Conservation (phyloP, 2,113 vertebrate genomes). For the Carettochelys insculpta region DNA sequence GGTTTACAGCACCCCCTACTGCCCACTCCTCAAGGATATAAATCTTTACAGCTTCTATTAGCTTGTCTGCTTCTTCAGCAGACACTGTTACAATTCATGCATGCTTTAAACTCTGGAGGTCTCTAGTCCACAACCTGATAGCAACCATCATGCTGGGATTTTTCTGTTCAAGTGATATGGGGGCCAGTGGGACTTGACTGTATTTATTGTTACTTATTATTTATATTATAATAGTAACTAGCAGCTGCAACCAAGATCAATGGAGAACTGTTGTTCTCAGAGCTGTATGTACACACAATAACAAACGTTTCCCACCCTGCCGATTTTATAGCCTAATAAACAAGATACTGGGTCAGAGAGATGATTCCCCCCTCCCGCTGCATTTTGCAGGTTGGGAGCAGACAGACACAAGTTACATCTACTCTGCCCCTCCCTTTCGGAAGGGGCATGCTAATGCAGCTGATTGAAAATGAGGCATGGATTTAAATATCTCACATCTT, state of each 20-base stretch:
- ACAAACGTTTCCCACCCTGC: background rate
- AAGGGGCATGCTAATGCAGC: too few relatives aligned
- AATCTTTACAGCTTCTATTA: background rate
- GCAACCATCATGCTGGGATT: background rate
- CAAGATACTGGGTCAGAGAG: too few relatives aligned
- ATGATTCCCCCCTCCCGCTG: background rate
- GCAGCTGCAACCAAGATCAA: too few relatives aligned
- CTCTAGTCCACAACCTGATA: background rate
- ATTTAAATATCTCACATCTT: too few relatives aligned
- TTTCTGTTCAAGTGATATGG: background rate
- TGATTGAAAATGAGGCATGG: too few relatives aligned
- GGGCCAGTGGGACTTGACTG: background rate
- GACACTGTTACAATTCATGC: accelerated
- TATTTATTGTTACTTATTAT: background rate
- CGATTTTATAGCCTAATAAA: background rate
- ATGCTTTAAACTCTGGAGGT: background rate
- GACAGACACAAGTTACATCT: too few relatives aligned
- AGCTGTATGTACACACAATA: background rate
- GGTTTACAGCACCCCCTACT: background rate
- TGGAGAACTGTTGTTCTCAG: background rate
- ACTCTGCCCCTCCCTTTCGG: too few relatives aligned
- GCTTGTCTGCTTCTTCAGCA: background rate
- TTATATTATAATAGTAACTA: accelerated
- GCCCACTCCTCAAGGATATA: background rate
- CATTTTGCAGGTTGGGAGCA: background rate